These are phyloP conservation scores for Limosa lapponica DNA, from an alignment of 2,797 vertebrate species.

Conservation along the genomic window DNA sequence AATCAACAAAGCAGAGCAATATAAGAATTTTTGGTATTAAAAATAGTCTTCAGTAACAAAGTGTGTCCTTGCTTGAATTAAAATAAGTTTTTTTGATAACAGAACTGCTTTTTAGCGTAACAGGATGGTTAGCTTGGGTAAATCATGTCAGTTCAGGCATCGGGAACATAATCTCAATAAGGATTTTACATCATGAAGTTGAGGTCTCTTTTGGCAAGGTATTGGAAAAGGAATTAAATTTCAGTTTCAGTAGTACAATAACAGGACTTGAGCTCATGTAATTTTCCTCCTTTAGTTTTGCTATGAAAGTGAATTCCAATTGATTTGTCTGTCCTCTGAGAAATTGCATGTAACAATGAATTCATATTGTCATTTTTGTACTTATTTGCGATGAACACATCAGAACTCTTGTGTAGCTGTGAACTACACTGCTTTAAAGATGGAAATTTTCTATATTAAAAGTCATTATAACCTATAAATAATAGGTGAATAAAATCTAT, in stretches of 20 bases:
- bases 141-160: neutral
- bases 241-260: neutral
- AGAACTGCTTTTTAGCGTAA: neutral
- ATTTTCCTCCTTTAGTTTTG: neutral
- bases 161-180: neutral
- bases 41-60: neutral
- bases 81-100: neutral
- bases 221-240: neutral
- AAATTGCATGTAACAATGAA: neutral
- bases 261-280: neutral
- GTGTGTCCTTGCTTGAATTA: neutral
- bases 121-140: neutral
- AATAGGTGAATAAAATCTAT: neutral
- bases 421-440: neutral
- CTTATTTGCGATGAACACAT: neutral
- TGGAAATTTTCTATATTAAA: neutral
- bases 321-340: neutral
- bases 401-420: neutral
- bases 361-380: neutral
- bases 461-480: neutral
- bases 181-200: neutral
- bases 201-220: neutral
- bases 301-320: neutral
- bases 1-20: neutral
- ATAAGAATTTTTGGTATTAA: neutral